A percentile compares a stretch with the other conserved stretches of the same genome.
phyloP scores from a whole-genome alignment of 23 tunicate species.

The Trididemnum clinides region DNA sequence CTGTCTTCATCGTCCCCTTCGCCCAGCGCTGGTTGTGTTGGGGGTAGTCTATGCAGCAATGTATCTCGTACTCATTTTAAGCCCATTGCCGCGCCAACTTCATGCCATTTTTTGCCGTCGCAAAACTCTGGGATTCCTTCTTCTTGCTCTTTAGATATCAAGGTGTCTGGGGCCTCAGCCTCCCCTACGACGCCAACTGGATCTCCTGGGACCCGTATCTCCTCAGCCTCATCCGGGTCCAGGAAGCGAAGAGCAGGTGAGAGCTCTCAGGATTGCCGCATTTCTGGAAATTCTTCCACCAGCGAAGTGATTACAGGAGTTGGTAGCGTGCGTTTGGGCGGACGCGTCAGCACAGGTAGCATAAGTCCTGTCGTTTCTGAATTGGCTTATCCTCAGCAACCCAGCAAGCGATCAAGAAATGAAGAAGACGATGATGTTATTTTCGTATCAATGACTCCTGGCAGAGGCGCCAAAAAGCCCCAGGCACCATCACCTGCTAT shows the following conservation, averaged over 20 bases:
- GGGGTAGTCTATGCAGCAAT: constrained; percentile 66
- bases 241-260: constrained; percentile 88
- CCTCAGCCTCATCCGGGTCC: constrained; percentile 60
- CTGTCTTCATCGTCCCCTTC: constrained; percentile 88
- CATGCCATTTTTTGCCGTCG: background rate
- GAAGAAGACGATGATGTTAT: constrained; percentile 83
- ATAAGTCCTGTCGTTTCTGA: constrained; percentile 49
- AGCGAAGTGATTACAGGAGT: constrained; percentile 82
- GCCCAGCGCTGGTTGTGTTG: constrained; percentile 81
- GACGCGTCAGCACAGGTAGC: constrained; percentile 46
- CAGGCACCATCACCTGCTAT: constrained; percentile 7
- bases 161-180: constrained; percentile 49
- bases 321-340: constrained; percentile 57
- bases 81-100: background rate
- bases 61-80: constrained; percentile 16
- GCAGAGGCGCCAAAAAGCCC: constrained; percentile 7
- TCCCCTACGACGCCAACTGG: constrained; percentile 66
- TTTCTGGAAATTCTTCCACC: constrained; percentile 51
- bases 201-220: constrained; percentile 71
- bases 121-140: background rate
- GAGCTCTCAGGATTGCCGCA: background rate
- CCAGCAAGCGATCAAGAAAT: constrained; percentile 77
- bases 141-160: constrained; percentile 20
- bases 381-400: constrained; percentile 45
- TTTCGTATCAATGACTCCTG: constrained; percentile 61